Evolutionary conservation across 2,888 invertebrate genomes (phyloP).

Genomic region (Tachina lurida): DNA sequence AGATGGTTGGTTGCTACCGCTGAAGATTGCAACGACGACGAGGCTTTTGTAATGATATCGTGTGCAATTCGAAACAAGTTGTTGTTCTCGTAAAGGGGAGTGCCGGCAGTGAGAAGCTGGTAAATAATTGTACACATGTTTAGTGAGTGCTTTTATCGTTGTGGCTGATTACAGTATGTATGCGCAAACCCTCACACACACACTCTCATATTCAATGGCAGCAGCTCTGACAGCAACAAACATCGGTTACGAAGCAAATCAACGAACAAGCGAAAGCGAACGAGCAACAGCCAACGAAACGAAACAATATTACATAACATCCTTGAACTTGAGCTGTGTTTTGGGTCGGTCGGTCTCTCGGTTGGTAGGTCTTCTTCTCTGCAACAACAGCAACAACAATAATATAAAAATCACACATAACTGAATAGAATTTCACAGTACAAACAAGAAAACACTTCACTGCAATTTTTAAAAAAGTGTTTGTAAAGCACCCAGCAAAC

Average conservation of each 20-base stretch:
- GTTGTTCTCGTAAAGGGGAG: background rate
- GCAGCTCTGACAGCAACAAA: conserved; percentile 32
- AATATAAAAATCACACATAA: conserved; percentile 55
- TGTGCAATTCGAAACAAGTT: conserved; percentile 44
- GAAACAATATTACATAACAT: conserved; percentile 80
- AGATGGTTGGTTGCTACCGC: conserved; percentile 24
- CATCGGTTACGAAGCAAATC: conserved; percentile 10
- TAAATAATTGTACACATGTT: conserved; percentile 36
- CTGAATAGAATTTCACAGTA: conserved; percentile 55
- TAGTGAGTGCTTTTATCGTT: conserved; percentile 28
- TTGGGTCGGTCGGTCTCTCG: conserved; percentile 75
- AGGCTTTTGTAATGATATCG: conserved; percentile 1
- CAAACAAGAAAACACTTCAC: conserved; percentile 38
- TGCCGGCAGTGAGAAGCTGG: background rate
- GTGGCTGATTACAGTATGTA: conserved; percentile 34
- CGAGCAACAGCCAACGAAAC: background rate
- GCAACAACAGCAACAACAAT: conserved; percentile 27
- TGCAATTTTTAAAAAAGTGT: conserved; percentile 23
- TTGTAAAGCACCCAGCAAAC: no score
- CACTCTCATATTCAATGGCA: background rate
- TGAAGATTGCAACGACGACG: background rate
- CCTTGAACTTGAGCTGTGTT: conserved; percentile 82
- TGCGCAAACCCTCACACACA: background rate
- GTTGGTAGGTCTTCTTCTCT: conserved; percentile 72
- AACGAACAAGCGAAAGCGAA: conserved; percentile 15